Evolutionary conservation across 2,113 vertebrate genomes (phyloP).

Genomic region (Microcebus murinus): DNA sequence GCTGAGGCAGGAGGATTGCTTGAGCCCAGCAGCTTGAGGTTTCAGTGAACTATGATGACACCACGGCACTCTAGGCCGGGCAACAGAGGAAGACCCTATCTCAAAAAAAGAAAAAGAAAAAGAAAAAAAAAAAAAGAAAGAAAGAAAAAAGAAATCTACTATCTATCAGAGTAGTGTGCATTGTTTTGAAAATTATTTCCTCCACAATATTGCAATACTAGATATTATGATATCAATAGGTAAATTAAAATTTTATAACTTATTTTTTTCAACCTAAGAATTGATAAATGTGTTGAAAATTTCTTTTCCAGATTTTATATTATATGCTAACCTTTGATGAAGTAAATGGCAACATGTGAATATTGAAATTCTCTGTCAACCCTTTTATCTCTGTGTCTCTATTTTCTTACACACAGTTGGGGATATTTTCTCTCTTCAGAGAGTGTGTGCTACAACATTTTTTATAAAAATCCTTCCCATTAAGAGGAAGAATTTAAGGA

Average conservation of each 20-base stretch:
- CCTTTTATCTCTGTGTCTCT: background rate
- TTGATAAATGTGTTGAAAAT: background rate
- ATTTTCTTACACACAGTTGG: background rate
- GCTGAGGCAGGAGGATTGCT: too few relatives aligned
- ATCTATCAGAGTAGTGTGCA: background rate
- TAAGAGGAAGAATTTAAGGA: background rate
- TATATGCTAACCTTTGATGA: background rate
- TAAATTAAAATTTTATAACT: conserved; percentile 18
- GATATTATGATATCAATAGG: background rate
- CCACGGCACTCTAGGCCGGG: too few relatives aligned
- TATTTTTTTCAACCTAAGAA: background rate
- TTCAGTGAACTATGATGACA: too few relatives aligned
- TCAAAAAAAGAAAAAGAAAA: too few relatives aligned
- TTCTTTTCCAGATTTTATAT: background rate
- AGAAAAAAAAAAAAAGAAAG: too few relatives aligned
- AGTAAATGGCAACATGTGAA: background rate
- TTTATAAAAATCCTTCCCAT: background rate
- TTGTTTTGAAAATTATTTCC: background rate
- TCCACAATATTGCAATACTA: background rate
- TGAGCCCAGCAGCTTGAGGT: too few relatives aligned
- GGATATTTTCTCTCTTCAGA: background rate
- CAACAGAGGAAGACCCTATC: too few relatives aligned
- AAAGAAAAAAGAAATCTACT: background rate
- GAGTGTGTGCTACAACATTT: background rate
- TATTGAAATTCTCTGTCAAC: background rate